phyloP scores from a whole-genome alignment of 2,888 invertebrate species.

The Uropetala carovei region DNA sequence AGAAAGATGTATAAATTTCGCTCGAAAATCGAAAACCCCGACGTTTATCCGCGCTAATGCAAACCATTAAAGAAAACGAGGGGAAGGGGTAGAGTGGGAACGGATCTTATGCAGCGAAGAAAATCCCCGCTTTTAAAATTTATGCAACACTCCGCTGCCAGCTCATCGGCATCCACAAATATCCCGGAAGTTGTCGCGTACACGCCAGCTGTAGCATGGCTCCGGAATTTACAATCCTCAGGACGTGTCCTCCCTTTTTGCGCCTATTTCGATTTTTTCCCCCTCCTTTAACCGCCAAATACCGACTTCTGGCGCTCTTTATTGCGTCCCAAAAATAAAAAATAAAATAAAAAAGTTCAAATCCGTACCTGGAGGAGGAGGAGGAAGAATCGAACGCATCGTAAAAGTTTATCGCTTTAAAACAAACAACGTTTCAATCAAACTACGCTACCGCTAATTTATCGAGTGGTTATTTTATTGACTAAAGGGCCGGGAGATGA shows the following conservation, averaged over 20 bases:
- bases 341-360: too few species aligned
- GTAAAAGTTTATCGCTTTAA: too few species aligned
- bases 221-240: conserved; percentile 31
- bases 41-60: background rate
- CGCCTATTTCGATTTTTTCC: background rate
- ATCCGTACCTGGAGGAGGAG: too few species aligned
- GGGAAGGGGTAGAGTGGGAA: background rate
- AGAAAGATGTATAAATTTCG: conserved; percentile 38
- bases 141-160: conserved; percentile 32
- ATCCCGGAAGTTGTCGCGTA: conserved; percentile 28
- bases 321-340: background rate
- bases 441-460: too few species aligned
- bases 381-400: too few species aligned
- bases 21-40: conserved; percentile 17
- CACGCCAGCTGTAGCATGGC: conserved; percentile 12
- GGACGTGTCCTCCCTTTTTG: background rate
- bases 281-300: conserved; percentile 6
- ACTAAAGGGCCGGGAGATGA: background rate
- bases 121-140: background rate
- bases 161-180: conserved; percentile 46
- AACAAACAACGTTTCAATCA: too few species aligned
- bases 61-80: conserved; percentile 12
- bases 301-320: conserved; percentile 27
- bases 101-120: background rate
- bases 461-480: background rate